These are phyloP conservation scores for Ciconia maguari DNA, from an alignment of 2,113 vertebrate genomes.

Conservation along the genomic window DNA sequence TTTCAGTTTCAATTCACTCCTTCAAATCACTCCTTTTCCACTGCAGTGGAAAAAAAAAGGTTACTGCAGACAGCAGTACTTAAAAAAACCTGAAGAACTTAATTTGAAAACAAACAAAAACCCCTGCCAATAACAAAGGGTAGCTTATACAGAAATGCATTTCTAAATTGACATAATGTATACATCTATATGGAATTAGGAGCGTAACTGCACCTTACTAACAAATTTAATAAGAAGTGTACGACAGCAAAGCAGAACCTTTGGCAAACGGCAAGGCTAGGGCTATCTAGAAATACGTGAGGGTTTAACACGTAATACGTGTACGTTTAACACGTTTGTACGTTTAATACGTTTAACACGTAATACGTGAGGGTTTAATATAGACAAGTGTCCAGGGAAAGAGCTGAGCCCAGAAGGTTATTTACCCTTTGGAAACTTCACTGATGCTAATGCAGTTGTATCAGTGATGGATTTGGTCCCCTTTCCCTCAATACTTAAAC, in stretches of 20 bases:
- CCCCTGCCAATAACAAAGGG: not conserved
- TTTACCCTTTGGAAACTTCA: slow-evolving; percentile 13
- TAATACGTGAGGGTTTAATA: not conserved
- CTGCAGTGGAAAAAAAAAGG: not conserved
- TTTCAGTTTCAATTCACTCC: not conserved
- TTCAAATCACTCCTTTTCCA: not conserved
- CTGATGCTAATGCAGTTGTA: not conserved
- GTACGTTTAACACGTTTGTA: no score
- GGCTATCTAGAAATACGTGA: not conserved
- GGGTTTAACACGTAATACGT: no score
- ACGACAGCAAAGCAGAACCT: not conserved
- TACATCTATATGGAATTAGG: not conserved
- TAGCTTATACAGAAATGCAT: not conserved
- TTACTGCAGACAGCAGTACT: not conserved
- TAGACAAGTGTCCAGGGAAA: not conserved
- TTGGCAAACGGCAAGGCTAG: not conserved
- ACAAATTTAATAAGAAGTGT: not conserved
- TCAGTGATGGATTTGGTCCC: slow-evolving; percentile 8
- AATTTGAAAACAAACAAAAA: not conserved
- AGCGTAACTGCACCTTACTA: not conserved
- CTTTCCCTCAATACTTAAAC: slow-evolving; percentile 17
- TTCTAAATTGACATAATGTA: not conserved
- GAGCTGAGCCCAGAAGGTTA: not conserved
- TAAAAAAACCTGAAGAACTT: not conserved
- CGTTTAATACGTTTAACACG: no score